phyloP scores from a whole-genome alignment of 2,113 vertebrate genomes.

The Rhipidura dahli region DNA sequence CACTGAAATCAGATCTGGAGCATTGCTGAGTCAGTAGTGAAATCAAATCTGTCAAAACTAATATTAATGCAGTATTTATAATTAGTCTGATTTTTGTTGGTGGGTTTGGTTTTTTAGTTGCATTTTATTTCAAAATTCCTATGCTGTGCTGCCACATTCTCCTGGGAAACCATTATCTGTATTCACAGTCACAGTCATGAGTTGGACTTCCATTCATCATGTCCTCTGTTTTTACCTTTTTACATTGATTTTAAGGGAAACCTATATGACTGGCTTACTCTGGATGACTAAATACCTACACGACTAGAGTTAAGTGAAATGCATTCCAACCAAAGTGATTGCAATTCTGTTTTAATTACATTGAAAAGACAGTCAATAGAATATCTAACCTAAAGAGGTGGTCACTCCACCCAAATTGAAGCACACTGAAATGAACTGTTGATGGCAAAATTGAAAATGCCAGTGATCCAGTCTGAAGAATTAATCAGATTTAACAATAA shows the following conservation, averaged over 20 bases:
- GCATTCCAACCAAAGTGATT: background rate
- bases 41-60: background rate
- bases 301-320: background rate
- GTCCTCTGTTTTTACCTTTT: background rate
- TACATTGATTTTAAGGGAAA: background rate
- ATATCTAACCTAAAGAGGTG: background rate
- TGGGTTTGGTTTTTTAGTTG: background rate
- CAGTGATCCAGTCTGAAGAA: background rate
- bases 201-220: background rate
- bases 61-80: background rate
- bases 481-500: slow-evolving; percentile 16
- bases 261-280: background rate
- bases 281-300: background rate
- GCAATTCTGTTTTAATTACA: slow-evolving; percentile 46
- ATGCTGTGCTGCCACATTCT: background rate
- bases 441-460: slow-evolving; percentile 27
- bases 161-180: background rate
- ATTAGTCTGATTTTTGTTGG: background rate
- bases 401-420: background rate
- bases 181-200: background rate
- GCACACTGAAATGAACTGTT: background rate
- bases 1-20: background rate
- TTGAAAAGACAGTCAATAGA: background rate
- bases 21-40: background rate
- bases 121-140: background rate